Conservation (phyloP, 1,140 invertebrate genomes). For the Pseudomyrmex gracilis region DNA sequence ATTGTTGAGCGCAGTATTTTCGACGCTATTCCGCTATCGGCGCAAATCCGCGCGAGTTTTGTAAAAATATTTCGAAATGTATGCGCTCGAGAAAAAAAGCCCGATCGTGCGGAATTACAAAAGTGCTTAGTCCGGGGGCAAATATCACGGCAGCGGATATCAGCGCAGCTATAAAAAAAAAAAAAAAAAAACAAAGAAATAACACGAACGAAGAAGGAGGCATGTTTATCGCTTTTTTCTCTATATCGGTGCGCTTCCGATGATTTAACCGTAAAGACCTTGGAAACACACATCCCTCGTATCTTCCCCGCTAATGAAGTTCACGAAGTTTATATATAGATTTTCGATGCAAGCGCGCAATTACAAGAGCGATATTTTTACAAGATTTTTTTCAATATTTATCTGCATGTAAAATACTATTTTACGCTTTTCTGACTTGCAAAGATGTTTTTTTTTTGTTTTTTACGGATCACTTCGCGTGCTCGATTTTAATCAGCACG, state of each 20-base stretch:
- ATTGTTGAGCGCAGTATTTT: slow-evolving; percentile 10
- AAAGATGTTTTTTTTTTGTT: too few relatives aligned
- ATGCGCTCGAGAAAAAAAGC: background rate
- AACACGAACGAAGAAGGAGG: slow-evolving; percentile 2
- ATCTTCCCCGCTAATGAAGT: background rate
- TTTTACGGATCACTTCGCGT: slow-evolving; percentile 15
- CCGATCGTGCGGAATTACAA: slow-evolving; percentile 33
- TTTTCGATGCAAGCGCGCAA: slow-evolving; percentile 37
- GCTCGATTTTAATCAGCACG: background rate
- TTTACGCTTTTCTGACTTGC: slow-evolving; percentile 12
- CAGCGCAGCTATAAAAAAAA: slow-evolving; percentile 27
- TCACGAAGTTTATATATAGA: slow-evolving; percentile 18
- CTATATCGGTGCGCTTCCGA: background rate
- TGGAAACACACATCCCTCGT: background rate
- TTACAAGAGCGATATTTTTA: slow-evolving; percentile 27
- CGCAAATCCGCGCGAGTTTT: slow-evolving; percentile 33
- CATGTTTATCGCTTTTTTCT: background rate
- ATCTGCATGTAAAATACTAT: slow-evolving; percentile 35
- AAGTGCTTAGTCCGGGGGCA: slow-evolving; percentile 18
- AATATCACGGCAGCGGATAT: slow-evolving; percentile 25
- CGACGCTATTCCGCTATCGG: too few relatives aligned
- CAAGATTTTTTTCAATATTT: slow-evolving; percentile 14
- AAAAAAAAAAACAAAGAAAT: too few relatives aligned
- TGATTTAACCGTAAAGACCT: slow-evolving; percentile 48
- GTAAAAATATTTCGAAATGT: slow-evolving; percentile 33